Evolutionary conservation across 2,888 invertebrate species (phyloP), one percentile per base, ranked within the genome.

Genomic region (Drosophila infuscata): DNA sequence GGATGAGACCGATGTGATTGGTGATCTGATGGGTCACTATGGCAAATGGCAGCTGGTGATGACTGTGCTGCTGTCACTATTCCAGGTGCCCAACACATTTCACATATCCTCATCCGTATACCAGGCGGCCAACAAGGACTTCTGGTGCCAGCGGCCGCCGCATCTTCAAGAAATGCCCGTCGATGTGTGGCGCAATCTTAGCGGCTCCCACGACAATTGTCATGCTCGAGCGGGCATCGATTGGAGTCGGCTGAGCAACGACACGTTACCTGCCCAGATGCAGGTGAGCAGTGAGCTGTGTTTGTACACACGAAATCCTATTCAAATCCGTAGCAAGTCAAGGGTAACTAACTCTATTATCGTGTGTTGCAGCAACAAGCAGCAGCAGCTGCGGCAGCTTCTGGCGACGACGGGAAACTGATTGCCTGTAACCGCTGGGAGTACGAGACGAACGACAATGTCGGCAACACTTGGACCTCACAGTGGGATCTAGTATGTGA

Each of bases 401-500:
- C 43, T 20, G 62, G 35, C 11, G 70, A 69, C 36, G 79, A 94
- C 51, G 92, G 92, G 41, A 91, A 93, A 17, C 93, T 94, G 70
- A 91, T 93, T 68, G 93, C 94, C 61, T 96, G 96, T 88, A 93
- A 92, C 11, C 93, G 94, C 48, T 96, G 96, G 95, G 95, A 95
- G 74, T 96, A 94, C 86, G 95, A 95, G 83, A 92, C 92, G 15
- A 80, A 92, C 60, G 93, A 93, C 76, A 92, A 92, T 78, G 84
- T 93, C 66, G 96, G 96, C 9, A 94, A 95, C 77, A 96, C 96
- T 1, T 95, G 97, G 81, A 95, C 96, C 69, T 95, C 96, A 0
- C 96, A 97, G 94, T 97, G 97, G 95, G 94, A 95, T 85, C 93
- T 97, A 81, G 96, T 97, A 20, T 97, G 97, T 91, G 96, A 96